A percentile compares a stretch with the other conserved stretches of the same genome.
Evolutionary conservation across 2,797 vertebrate species (phyloP).

Genomic region (Monodelphis domestica): DNA sequence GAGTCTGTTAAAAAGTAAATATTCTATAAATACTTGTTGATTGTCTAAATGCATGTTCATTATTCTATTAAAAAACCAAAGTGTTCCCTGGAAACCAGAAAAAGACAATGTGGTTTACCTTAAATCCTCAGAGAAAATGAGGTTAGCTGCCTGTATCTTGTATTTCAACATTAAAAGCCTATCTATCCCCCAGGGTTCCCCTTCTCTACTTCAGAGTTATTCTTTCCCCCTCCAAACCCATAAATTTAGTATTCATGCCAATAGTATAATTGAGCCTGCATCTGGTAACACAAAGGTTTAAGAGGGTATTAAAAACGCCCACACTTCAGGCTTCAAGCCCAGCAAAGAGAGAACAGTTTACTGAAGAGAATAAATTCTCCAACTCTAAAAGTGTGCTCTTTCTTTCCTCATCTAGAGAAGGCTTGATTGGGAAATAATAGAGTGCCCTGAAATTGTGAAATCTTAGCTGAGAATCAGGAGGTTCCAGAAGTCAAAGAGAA

Average conservation of each 20-base stretch:
- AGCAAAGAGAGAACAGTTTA: not conserved
- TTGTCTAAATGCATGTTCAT: not conserved
- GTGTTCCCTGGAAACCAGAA: not conserved
- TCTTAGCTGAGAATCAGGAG: slow-evolving; percentile 4
- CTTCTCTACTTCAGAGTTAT: slow-evolving; percentile 37
- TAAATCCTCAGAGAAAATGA: not conserved
- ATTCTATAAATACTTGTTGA: not conserved
- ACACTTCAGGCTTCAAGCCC: slow-evolving; percentile 37
- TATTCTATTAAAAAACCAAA: not conserved
- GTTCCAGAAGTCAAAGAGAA: not conserved
- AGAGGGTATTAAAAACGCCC: slow-evolving; percentile 50
- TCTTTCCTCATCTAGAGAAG: not conserved
- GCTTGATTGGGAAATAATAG: not conserved
- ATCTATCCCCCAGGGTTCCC: not conserved
- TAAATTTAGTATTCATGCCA: slow-evolving; percentile 53
- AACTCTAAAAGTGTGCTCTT: not conserved
- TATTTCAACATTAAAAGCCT: slow-evolving; percentile 4
- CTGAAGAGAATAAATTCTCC: not conserved
- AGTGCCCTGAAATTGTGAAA: not conserved
- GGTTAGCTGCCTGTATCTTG: not conserved
- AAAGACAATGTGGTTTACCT: slow-evolving; percentile 17
- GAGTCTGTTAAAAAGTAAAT: not conserved
- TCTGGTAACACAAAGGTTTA: slow-evolving; percentile 54
- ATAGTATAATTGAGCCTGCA: fast-evolving
- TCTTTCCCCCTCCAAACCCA: slow-evolving; percentile 50